These are phyloP conservation scores for Cossypha caffra DNA, from an alignment of 2,797 vertebrate species.

Conservation along the genomic window DNA sequence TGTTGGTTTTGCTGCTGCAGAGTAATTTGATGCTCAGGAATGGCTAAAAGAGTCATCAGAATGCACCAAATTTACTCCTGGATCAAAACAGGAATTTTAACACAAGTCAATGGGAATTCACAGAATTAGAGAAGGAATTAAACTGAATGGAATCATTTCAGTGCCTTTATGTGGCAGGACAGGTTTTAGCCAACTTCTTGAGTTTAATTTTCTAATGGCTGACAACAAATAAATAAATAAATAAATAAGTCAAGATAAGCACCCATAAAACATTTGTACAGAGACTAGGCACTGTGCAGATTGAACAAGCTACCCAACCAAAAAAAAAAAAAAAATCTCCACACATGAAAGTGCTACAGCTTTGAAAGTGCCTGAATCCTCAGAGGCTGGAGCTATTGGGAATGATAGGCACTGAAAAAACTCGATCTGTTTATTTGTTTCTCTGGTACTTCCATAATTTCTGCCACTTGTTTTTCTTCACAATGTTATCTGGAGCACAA, in stretches of 20 bases:
- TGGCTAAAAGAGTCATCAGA: neutral
- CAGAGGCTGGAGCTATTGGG: neutral
- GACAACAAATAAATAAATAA: neutral
- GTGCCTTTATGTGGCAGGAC: neutral
- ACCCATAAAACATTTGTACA: neutral
- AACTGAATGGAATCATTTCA: neutral
- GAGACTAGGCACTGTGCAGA: neutral
- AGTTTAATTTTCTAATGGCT: neutral
- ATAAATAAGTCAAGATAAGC: neutral
- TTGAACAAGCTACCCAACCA: neutral
- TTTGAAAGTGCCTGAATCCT: neutral
- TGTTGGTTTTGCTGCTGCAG: neutral
- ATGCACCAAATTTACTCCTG: neutral
- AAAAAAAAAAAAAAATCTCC: neutral
- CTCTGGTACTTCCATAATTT: neutral
- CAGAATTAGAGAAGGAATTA: neutral
- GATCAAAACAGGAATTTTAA: neutral
- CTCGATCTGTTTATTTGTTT: neutral
- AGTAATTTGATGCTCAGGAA: conserved; percentile 22
- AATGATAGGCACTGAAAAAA: neutral
- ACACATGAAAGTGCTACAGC: neutral
- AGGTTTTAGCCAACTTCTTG: neutral
- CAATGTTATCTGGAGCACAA: neutral
- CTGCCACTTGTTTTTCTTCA: neutral
- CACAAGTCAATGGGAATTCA: neutral